Evolutionary conservation across 2,797 vertebrate genomes (phyloP), one percentile per base, ranked within the genome.

Genomic region (Paedocypris micromegethes): DNA sequence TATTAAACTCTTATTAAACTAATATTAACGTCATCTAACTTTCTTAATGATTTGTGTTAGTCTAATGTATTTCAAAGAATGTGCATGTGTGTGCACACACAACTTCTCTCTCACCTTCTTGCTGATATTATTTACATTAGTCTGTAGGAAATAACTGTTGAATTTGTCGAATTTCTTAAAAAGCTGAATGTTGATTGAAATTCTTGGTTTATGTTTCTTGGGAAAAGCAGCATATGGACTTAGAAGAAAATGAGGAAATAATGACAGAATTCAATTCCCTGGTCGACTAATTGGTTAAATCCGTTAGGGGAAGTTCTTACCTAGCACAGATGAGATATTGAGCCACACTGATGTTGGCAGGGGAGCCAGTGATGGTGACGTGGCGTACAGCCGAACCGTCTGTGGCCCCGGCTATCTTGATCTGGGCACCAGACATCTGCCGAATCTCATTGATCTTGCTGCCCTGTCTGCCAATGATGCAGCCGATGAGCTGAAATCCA

Each of bases 401-500:
- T 85, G 90, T 92, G 80, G 92, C 91, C 69, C 93, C 95, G 83
- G 93, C 93, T 85, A 96, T 96, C 89, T 95, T 96, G 88, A 96
- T 96, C 89, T 96, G 94, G 54, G 94, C 94, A 85, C 94, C 93
- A 77, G 94, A 96, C 89, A 95, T 93, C 88, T 96, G 94, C 79
- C 94, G 93, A 81, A 96, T 96, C 90, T 96, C 94, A 90, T 96
- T 96, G 90, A 96, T 96, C 90, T 95, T 96, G 83, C 91, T 96
- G 87, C 94, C 94, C 92, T 96, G 94, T 90, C 94, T 90, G 86
- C 94, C 94, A 91, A 96, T 96, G 90, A 96, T 96, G 90, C 94
- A 95, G 84, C 94, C 94, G 88, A 96, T 94, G 88, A 96, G 89
- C 94, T 96, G 71, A 81, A 77, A 83, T 63, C 37, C 6, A 57